phyloP scores from a whole-genome alignment of 2,888 invertebrate genomes.

The Hybos culiciformis region DNA sequence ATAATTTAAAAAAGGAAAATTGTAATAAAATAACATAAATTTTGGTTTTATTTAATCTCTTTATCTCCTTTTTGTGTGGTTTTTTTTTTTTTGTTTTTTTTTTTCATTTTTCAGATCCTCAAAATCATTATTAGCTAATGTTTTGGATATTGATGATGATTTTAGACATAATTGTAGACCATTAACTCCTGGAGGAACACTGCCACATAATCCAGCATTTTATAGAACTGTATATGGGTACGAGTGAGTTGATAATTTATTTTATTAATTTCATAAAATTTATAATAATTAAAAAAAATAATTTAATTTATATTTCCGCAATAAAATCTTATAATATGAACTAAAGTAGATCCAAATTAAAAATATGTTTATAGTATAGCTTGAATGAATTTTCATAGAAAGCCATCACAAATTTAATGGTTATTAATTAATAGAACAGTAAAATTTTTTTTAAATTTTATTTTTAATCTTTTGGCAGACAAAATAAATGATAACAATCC shows the following conservation, averaged over 20 bases:
- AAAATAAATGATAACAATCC: too few relatives aligned
- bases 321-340: too few relatives aligned
- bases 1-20: not conserved
- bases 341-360: too few relatives aligned
- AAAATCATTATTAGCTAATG: conserved; percentile 90
- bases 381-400: too few relatives aligned
- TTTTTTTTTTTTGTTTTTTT: not conserved
- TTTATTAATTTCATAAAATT: too few relatives aligned
- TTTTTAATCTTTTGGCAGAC: too few relatives aligned
- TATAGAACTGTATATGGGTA: conserved; percentile 65
- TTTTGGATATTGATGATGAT: conserved; percentile 95
- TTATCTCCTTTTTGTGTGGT: not conserved
- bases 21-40: not conserved
- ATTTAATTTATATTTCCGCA: too few relatives aligned
- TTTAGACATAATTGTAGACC: conserved; percentile 68
- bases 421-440: too few relatives aligned
- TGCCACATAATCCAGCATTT: conserved; percentile 46
- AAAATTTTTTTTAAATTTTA: too few relatives aligned
- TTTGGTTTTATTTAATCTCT: not conserved
- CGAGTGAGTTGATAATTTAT: conserved; percentile 18
- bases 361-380: too few relatives aligned
- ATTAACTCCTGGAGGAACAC: conserved; percentile 46
- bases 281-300: too few relatives aligned
- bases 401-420: too few relatives aligned
- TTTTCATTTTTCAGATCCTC: conserved; percentile 49